Evolutionary conservation across 1,140 invertebrate genomes (phyloP), one percentile per base, ranked within the genome.

Genomic region (Andrena cerasifolii): DNA sequence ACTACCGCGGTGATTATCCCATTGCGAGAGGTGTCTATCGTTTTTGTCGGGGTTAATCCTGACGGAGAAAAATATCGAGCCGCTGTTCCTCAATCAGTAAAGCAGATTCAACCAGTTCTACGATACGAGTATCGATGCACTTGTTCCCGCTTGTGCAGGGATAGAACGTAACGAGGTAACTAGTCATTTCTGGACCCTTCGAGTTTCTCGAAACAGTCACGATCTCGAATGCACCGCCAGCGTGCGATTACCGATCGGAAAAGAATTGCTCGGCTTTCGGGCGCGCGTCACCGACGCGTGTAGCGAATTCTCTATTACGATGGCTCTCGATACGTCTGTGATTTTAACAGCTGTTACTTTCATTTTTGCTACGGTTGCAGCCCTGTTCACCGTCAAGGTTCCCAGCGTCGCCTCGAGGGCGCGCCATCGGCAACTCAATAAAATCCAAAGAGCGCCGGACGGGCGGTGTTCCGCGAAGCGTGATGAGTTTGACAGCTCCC

Each of bases 391-490:
- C n/a, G 26, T 45, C 45, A 21, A 59, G 16, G 63, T 76, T 76
- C 26, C n/a, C 6, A 14, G 31, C 31, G 18, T 49, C 33, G 43
- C 62, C 56, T 12, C 24, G 0, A 47, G 80, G 65, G 43, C 43
- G 58, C 58, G 68, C 36, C 28, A 21, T 1, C 21, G n/a, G 43
- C 72, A 54, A 85, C 31, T 85, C 84, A 73, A 86, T 84, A 85
- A 82, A 82, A 73, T 79, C 53, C 49, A 49, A 49, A 62, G 59
- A 75, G 66, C 84, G 65, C 72, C 75, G 62, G 75, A 83, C 84
- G 86, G 85, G 86, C 78, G 85, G 83, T 86, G 86, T 80, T 87
- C 73, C 67, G 82, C 81, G 73, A 73, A 83, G 84, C 79, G 79
- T 78, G 82, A 86, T 86, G 83, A 81, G 73, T 83, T 81, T 81